Evolutionary conservation across 2,113 vertebrate genomes (phyloP).

Genomic region (Balaeniceps rex): DNA sequence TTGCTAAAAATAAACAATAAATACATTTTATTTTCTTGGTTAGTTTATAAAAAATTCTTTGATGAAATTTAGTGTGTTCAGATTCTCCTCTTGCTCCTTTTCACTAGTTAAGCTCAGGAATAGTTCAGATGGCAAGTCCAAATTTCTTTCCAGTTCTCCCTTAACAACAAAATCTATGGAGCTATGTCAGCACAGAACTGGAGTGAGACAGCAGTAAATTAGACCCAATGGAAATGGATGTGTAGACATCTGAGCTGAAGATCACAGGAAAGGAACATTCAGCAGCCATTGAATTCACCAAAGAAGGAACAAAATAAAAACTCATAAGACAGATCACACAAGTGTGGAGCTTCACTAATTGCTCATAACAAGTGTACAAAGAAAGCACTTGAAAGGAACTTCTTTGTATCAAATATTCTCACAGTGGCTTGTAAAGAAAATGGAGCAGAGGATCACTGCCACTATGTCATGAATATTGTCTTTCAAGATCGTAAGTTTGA

Average conservation of each 20-base stretch:
- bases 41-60: not conserved
- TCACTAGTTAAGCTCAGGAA: not conserved
- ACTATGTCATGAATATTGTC: slow-evolving; percentile 28
- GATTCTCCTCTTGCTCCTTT: not conserved
- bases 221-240: not conserved
- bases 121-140: not conserved
- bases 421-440: slow-evolving; percentile 31
- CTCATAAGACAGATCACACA: not conserved
- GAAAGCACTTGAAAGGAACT: slow-evolving; percentile 18
- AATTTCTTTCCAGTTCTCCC: not conserved
- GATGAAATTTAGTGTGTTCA: not conserved
- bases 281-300: slow-evolving; percentile 1
- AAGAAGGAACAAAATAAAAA: slow-evolving; percentile 15
- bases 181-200: not conserved
- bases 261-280: not conserved
- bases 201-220: not conserved
- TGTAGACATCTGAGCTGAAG: slow-evolving; percentile 5
- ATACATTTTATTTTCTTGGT: not conserved
- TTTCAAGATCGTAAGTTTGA: slow-evolving; percentile 35
- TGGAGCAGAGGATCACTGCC: slow-evolving; percentile 11
- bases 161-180: not conserved
- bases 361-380: slow-evolving; percentile 30
- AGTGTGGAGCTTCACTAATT: slow-evolving; percentile 38
- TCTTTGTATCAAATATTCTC: slow-evolving; percentile 25
- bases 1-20: not conserved